Evolutionary conservation across 2,888 invertebrate genomes (phyloP).

Genomic region (Pyrocoelia pectoralis): DNA sequence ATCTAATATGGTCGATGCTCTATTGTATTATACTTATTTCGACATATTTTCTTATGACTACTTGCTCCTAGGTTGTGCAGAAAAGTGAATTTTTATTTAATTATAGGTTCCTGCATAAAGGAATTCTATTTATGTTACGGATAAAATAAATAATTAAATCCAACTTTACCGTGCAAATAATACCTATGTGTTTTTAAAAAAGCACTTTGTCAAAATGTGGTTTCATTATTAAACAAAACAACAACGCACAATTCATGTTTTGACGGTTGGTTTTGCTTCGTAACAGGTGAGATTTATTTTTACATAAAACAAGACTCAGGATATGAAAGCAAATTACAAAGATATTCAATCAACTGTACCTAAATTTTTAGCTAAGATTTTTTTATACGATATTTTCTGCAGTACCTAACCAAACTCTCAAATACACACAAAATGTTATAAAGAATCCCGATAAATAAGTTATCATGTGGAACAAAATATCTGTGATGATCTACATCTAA

Average conservation of each 20-base stretch:
- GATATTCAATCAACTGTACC: slow-evolving; percentile 27
- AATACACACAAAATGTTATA: slow-evolving; percentile 23
- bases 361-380: slow-evolving; percentile 35
- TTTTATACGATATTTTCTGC: slow-evolving; percentile 41
- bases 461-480: slow-evolving; percentile 27
- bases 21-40: background rate
- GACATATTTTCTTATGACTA: slow-evolving; percentile 14
- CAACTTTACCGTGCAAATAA: slow-evolving; percentile 28
- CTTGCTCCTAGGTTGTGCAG: slow-evolving; percentile 22
- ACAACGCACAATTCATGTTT: slow-evolving; percentile 38
- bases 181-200: slow-evolving; percentile 43
- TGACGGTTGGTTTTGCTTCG: slow-evolving; percentile 38
- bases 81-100: slow-evolving; percentile 39
- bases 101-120: slow-evolving; percentile 39
- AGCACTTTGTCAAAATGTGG: slow-evolving; percentile 43
- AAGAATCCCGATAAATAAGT: slow-evolving; percentile 28
- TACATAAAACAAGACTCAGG: slow-evolving; percentile 40
- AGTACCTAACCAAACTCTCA: slow-evolving; percentile 33
- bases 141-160: slow-evolving; percentile 31
- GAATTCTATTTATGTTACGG: slow-evolving; percentile 36
- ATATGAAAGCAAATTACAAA: slow-evolving; percentile 31
- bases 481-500: slow-evolving; percentile 11
- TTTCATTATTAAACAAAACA: slow-evolving; percentile 38
- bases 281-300: slow-evolving; percentile 45
- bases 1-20: background rate